Percentiles rank a stretch among this genome's conserved stretches.
Conservation (phyloP, 2,888 invertebrate genomes). For the Rhingia rostrata region DNA sequence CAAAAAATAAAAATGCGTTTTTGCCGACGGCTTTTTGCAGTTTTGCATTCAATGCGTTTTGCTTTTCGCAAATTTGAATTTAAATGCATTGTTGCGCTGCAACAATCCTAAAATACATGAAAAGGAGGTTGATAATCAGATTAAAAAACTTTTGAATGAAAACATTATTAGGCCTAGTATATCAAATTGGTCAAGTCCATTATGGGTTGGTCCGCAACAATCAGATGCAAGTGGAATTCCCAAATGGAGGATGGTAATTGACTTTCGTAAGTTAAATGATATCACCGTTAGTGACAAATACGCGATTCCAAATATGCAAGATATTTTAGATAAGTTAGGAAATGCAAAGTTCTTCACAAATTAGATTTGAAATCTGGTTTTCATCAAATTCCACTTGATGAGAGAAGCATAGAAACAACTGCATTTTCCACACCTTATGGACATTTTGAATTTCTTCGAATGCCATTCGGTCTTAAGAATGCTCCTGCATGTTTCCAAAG, state of each 20-base stretch:
- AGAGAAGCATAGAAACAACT: conserved; percentile 1
- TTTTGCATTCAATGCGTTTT: too few species aligned
- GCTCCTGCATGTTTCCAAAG: neutral
- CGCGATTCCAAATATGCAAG: conserved; percentile 5
- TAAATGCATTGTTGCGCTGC: too few species aligned
- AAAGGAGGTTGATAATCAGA: too few species aligned
- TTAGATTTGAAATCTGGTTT: conserved; percentile 17
- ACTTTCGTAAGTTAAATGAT: conserved; percentile 16
- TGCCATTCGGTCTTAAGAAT: neutral
- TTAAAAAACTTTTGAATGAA: neutral
- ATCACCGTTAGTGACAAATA: neutral
- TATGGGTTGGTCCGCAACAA: too few species aligned
- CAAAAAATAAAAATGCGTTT: too few species aligned
- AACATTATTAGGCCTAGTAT: neutral
- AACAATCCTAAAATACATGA: conserved; percentile 13
- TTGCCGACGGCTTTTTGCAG: too few species aligned
- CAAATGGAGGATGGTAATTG: too few species aligned
- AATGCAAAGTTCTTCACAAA: conserved; percentile 4
- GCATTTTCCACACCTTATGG: conserved; percentile 25
- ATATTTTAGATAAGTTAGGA: conserved; percentile 15
- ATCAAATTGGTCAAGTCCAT: conserved; percentile 1
- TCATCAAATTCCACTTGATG: conserved; percentile 9
- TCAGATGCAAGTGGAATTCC: neutral
- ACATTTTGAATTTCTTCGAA: too few species aligned
- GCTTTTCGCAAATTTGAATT: too few species aligned